These are phyloP conservation scores for Lithosia quadra DNA, from an alignment of 2,888 invertebrate genomes.

Conservation along the genomic window DNA sequence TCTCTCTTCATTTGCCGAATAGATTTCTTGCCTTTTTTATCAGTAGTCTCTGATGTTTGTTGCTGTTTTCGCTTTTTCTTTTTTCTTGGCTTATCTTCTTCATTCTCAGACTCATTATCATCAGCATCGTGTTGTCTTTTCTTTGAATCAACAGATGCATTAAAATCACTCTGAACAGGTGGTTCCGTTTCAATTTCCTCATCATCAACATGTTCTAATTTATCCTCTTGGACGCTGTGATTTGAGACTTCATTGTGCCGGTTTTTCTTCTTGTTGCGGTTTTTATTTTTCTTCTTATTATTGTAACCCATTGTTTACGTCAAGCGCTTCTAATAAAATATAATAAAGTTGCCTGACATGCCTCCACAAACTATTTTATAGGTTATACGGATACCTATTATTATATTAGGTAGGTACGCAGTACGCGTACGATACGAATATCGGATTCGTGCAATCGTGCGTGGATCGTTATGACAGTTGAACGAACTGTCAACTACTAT, in stretches of 20 bases:
- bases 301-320: conserved; percentile 57
- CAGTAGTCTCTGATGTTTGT: conserved; percentile 61
- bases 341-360: neutral
- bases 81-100: conserved; percentile 65
- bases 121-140: conserved; percentile 53
- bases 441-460: no score
- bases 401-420: no score
- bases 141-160: conserved; percentile 29
- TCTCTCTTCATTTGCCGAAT: conserved; percentile 89
- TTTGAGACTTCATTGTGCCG: conserved; percentile 29
- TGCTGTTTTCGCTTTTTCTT: conserved; percentile 73
- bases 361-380: neutral
- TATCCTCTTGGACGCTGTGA: conserved; percentile 20
- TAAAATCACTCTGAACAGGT: conserved; percentile 33
- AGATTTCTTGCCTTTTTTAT: conserved; percentile 85
- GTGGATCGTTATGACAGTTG: no score
- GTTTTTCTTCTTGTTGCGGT: conserved; percentile 55
- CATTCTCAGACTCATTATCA: conserved; percentile 62
- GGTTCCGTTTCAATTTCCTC: conserved; percentile 41
- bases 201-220: conserved; percentile 38
- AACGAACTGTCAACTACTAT: no score
- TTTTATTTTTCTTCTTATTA: conserved; percentile 64
- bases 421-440: neutral
- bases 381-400: neutral
- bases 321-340: neutral